Evolutionary conservation across 2,797 vertebrate genomes (phyloP), one percentile per base, ranked within the genome.

Genomic region (Psittacula echo): DNA sequence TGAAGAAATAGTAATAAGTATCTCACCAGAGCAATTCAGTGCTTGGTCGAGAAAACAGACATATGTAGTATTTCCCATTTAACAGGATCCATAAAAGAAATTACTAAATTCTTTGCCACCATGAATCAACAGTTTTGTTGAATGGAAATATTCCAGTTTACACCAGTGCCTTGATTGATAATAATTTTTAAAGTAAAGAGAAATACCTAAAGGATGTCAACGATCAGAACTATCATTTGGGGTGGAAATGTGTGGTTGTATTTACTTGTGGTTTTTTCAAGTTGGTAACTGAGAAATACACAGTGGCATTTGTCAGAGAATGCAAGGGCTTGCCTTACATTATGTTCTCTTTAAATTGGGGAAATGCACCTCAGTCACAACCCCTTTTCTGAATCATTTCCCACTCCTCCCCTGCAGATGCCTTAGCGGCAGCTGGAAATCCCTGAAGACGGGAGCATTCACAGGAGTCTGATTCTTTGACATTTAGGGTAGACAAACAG

Each of bases 401-500:
- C 50, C 23, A 7, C 53, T 74, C 24, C 22, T 86, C 0, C 2
- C 62, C 58, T 75, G 62, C 61, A 90, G 89, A 85, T 9, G 3
- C 85, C 54, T 87, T 61, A 95, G 71, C 1, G 0, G 61, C 91
- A 95, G 61, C 86, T 91, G 77, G 89, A 86, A 94, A 95, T 95
- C 75, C 78, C 86, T 72, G 78, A 75, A 89, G 86, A 74, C 14
- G 1, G n/a, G 22, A 87, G 29, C 1, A 1, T 83, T 87, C 78
- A 72, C 3, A 2, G 47, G 53, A 87, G 53, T 72, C 85, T 87
- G 76, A 56, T 90, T 91, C 93, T 93, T 89, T 89, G 95, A 93
- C 87, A 80, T 92, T 93, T 95, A 85, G 60, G 41, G 48, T 54
- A 89, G 86, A 89, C 30, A 68, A 77, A 85, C 73, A 93, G 65